Evolutionary conservation across 1,140 invertebrate species (phyloP).

Genomic region (Drosophila gunungcola): DNA sequence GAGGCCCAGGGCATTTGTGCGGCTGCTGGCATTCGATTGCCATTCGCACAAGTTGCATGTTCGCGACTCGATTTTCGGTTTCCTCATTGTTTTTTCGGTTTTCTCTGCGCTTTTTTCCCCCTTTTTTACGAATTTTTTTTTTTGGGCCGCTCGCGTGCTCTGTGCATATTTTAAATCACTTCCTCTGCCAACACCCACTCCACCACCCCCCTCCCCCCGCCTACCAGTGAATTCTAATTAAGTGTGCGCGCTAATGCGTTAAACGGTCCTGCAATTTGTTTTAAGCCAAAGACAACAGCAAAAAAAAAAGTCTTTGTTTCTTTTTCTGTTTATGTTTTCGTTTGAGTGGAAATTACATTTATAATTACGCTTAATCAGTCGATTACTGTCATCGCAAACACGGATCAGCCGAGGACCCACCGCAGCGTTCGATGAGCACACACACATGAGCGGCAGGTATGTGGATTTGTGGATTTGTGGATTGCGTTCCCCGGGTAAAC

Average conservation of each 20-base stretch:
- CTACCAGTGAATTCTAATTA: constrained; percentile 28
- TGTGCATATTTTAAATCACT: constrained; percentile 58
- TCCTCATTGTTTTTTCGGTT: constrained; percentile 20
- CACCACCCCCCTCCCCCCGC: background rate
- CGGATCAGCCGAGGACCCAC: constrained; percentile 3
- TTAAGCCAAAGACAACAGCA: constrained; percentile 18
- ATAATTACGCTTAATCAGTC: constrained; percentile 43
- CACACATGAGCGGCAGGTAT: constrained; percentile 27
- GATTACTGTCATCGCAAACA: constrained; percentile 42
- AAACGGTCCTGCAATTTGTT: constrained; percentile 27
- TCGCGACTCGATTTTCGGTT: constrained; percentile 36
- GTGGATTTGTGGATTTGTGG: background rate
- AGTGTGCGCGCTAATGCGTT: constrained; percentile 52
- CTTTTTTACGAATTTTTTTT: constrained; percentile 41
- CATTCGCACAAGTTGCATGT: constrained; percentile 75
- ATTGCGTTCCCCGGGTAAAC: constrained; percentile 4
- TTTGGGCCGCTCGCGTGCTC: constrained; percentile 53
- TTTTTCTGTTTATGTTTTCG: constrained; percentile 2
- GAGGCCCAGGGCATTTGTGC: constrained; percentile 29
- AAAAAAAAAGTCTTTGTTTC: background rate
- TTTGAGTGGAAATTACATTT: constrained; percentile 42
- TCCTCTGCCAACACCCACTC: background rate
- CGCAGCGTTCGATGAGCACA: constrained; percentile 10
- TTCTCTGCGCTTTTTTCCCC: background rate
- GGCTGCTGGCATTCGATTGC: constrained; percentile 55